Conservation (phyloP, 2,113 vertebrate species). For the Nycticorax nycticorax region DNA sequence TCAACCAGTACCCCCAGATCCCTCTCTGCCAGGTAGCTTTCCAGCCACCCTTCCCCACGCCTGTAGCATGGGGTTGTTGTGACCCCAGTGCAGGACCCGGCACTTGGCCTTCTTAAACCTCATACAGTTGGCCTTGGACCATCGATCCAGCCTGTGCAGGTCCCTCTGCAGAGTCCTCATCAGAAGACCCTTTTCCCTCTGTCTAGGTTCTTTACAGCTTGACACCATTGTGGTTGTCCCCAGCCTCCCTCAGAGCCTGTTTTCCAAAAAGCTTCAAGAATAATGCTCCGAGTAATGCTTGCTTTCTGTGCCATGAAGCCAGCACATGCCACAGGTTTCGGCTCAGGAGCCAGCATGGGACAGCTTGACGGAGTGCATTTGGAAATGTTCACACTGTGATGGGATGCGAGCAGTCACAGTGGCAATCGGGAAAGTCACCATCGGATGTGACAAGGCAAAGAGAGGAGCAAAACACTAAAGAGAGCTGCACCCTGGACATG, state of each 20-base stretch:
- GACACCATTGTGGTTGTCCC: neutral
- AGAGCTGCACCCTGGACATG: neutral
- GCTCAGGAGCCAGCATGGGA: neutral
- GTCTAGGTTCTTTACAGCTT: neutral
- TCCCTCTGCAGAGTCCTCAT: neutral
- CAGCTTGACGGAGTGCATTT: rapidly evolving
- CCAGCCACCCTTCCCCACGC: too few species aligned
- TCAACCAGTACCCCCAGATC: too few species aligned
- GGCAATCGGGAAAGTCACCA: neutral
- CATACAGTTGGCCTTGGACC: too few species aligned
- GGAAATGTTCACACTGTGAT: rapidly evolving
- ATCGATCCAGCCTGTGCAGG: too few species aligned
- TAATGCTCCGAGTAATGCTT: neutral
- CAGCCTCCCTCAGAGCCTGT: neutral
- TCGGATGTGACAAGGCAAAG: neutral
- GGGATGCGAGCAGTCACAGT: rapidly evolving
- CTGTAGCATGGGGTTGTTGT: too few species aligned
- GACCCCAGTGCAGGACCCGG: too few species aligned
- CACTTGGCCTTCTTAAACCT: too few species aligned
- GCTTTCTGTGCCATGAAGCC: neutral
- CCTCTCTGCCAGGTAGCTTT: too few species aligned
- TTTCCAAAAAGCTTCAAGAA: neutral
- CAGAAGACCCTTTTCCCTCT: neutral
- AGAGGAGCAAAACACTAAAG: neutral
- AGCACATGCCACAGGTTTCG: neutral